Conservation (phyloP, 2,797 vertebrate genomes). For the Coregonus ussuriensis region DNA sequence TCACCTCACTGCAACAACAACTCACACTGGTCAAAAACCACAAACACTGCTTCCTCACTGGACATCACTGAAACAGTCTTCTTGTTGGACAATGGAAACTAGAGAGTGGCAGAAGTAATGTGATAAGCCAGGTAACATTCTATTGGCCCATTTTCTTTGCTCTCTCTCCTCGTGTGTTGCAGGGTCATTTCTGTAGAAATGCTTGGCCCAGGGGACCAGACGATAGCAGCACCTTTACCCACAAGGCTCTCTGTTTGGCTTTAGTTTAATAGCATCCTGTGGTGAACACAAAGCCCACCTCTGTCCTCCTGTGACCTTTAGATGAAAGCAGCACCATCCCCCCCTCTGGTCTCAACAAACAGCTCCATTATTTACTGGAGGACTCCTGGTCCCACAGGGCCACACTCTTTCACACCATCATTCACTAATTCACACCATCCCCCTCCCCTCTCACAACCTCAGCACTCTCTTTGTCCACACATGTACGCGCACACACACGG, state of each 20-base stretch:
- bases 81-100: neutral
- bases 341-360: conserved; percentile 31
- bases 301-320: conserved; percentile 32
- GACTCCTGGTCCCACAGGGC: conserved; percentile 31
- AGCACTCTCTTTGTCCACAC: neutral
- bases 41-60: neutral
- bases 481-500: conserved; percentile 19
- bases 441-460: conserved; percentile 21
- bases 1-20: conserved; percentile 72
- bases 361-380: conserved; percentile 42
- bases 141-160: too few relatives aligned
- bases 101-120: neutral
- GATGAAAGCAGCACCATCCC: conserved; percentile 21
- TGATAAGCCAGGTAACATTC: neutral
- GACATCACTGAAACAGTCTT: neutral
- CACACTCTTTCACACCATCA: conserved; percentile 23
- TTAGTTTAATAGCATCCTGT: conserved; percentile 19
- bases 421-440: conserved; percentile 23
- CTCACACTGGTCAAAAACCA: neutral
- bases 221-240: neutral
- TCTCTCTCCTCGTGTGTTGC: too few relatives aligned
- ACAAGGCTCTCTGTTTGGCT: conserved; percentile 9
- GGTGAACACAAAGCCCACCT: conserved; percentile 34
- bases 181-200: too few relatives aligned
- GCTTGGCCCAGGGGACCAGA: too few relatives aligned